phyloP scores from a whole-genome alignment of 2,113 vertebrate species.

The Coturnix japonica region DNA sequence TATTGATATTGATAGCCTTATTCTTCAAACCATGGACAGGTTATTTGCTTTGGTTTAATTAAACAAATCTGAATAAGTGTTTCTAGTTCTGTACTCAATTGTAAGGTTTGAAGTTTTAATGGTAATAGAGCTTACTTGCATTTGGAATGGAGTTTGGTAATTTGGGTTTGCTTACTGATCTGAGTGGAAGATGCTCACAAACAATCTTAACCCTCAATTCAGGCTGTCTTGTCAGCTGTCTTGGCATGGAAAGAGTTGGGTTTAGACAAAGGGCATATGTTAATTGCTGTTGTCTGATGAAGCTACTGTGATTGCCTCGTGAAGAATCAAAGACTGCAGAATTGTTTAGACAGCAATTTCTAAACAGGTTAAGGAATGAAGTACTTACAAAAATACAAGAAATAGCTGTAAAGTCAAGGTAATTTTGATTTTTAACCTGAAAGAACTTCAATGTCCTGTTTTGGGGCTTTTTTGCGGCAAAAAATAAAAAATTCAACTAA shows the following conservation, averaged over 20 bases:
- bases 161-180: background rate
- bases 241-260: background rate
- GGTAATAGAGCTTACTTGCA: accelerated
- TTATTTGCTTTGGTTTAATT: background rate
- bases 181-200: too few relatives aligned
- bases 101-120: background rate
- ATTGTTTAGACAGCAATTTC: background rate
- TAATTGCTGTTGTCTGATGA: background rate
- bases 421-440: background rate
- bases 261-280: background rate
- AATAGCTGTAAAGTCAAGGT: background rate
- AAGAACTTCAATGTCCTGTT: background rate
- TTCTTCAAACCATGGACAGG: background rate
- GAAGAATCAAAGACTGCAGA: background rate
- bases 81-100: background rate
- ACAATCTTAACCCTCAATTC: background rate
- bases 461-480: background rate
- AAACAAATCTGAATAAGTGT: background rate
- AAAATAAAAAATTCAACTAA: background rate
- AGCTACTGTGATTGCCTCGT: background rate
- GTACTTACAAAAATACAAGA: background rate
- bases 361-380: background rate
- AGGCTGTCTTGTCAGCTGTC: background rate
- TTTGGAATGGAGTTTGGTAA: background rate
- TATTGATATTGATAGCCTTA: background rate